Conservation (phyloP, 2,797 vertebrate genomes). For the Helarctos malayanus region DNA sequence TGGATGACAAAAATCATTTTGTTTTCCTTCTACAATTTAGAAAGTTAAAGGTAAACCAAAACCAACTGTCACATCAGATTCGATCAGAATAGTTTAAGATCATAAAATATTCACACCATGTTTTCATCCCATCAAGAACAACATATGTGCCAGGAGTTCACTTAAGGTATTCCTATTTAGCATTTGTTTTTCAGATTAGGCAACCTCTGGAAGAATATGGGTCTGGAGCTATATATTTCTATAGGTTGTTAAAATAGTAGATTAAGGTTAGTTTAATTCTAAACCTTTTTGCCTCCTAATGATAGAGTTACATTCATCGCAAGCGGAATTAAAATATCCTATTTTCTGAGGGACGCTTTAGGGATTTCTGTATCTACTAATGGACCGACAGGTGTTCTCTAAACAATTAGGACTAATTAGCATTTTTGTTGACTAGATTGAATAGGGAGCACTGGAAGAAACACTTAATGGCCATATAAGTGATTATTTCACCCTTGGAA, state of each 20-base stretch:
- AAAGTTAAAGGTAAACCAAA: slow-evolving; percentile 27
- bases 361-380: slow-evolving; percentile 64
- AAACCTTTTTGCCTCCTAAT: slow-evolving; percentile 49
- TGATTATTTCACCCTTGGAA: slow-evolving; percentile 67
- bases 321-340: slow-evolving; percentile 33
- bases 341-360: slow-evolving; percentile 62
- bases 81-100: background rate
- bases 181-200: background rate
- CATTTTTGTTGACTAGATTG: slow-evolving; percentile 72
- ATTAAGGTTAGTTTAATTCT: slow-evolving; percentile 10
- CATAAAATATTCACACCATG: background rate
- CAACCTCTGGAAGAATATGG: background rate
- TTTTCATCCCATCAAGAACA: background rate
- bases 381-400: slow-evolving; percentile 63
- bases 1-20: background rate
- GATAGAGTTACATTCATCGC: slow-evolving; percentile 45
- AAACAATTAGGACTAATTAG: slow-evolving; percentile 76
- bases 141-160: background rate
- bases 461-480: slow-evolving; percentile 57
- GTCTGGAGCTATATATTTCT: background rate
- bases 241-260: background rate
- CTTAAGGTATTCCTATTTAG: background rate
- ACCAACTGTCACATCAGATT: background rate
- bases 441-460: slow-evolving; percentile 57
- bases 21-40: background rate